Base-by-base conservation (phyloP, 1,140 invertebrate genomes). In the Heliconius hewitsoni region DNA sequence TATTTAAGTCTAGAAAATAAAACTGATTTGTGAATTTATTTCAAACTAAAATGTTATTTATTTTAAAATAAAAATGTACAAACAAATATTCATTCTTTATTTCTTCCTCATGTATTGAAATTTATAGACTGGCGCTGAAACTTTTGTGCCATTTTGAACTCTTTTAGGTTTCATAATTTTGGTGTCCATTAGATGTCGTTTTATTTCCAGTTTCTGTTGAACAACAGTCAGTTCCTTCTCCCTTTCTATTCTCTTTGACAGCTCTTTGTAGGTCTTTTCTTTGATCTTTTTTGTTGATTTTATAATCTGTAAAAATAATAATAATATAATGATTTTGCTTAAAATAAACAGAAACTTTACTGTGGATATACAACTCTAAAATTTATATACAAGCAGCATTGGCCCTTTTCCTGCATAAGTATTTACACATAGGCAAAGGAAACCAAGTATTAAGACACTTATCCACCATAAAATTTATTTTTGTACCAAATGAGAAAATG, bases 91-190 rank as follows among this genome's bases (percentile, higher is more conserved):
- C 3, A 30, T 66, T 55, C 91, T 8, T 37, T 37, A 97, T 94
- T 96, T 96, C 93, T 99, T 99, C 78, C 98, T 96, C 90, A 98
- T 96, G 89, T 96, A 98, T 83, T 96, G 96, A 96, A 98, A 99
- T 89, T 97, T 95, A 90, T 98, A 99, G 11, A 98, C 95, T 1
- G 98, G 97, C 8, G 98, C 96, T 23, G 96, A 91, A 42, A 96
- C 89, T 83, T 96, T 97, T 1, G 96, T 97, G 5, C 96, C 98
- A 19, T 94, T 91, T 82, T 95, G 94, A 0, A 98, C 83, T 85
- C 95, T 95, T 93, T 95, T 97, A 2, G 96, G 97, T 85, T 96
- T 96, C 82, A 94, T 93, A 66, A 92, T 87, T 86, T 95, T 96
- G 87, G 95, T 96, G 88, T 97, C 96, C 77, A 97, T 95, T 11